Base-by-base conservation (phyloP, 2,797 vertebrate species). In the Taenioides sp. region DNA sequence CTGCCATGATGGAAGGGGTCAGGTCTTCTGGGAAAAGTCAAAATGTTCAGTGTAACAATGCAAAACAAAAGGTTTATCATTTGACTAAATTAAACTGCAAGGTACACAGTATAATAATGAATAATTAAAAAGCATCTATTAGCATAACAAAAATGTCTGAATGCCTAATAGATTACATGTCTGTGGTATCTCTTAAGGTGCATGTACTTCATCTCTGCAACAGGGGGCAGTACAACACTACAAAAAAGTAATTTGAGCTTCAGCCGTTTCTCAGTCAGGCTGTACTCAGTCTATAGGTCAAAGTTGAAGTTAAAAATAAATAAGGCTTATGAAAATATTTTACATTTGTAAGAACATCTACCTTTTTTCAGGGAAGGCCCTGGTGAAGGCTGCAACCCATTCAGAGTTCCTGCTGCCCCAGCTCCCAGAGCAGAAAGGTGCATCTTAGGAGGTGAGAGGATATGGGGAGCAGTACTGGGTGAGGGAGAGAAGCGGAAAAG, bases 401-500 rank as follows among this genome's bases (percentile, higher is more conserved):
- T 91, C 75, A 93, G 84, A 16, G 89, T 85, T 78, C 88, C 90
- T 0, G 95, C 90, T 0, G 95, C 85, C 2, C 95, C 93, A 0
- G 92, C 93, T 20, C 85, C 87, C 3, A 97, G 88, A 70, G 95
- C 83, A 0, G 96, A 93, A 80, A 98, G 94, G 84, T 96, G 96
- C 91, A 98, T 95, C 89, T 97, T 98, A 78, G 95, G 95, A 61
- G 96, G 90, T 3, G 96, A 95, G 54, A 98, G 94, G 73, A 97
- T 95, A 68, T 96, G 92, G 1, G 94, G 92, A 34, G 94, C 87
- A 4, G 94, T 94, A 0, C 95, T 79, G 18, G 92, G 92, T 57
- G 92, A 93, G 0, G 93, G 91, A n/a, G 97, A 96, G 88, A 95
- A 98, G 89, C 94, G 92, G 78, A 98, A 97, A 60, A 98, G 88